Conservation (phyloP, 1,140 invertebrate genomes). For the Planococcus citri region DNA sequence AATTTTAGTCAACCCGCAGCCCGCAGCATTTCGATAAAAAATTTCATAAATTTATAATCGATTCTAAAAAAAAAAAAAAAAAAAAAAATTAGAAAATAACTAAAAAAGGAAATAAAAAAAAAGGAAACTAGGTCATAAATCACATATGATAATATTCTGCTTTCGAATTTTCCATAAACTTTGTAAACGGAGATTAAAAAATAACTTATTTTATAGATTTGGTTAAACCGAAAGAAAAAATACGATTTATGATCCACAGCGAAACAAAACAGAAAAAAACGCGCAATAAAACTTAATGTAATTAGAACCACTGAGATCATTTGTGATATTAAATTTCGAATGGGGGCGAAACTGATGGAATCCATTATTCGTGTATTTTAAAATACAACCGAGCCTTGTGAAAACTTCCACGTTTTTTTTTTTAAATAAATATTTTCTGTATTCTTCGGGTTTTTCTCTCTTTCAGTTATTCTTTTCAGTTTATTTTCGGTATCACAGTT, state of each 20-base stretch:
- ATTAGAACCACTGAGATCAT: constrained; percentile 3
- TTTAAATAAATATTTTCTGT: too few relatives aligned
- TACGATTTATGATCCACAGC: not conserved
- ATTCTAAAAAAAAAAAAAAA: not conserved
- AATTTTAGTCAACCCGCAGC: too few relatives aligned
- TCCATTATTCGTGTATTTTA: not conserved
- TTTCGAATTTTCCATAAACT: not conserved
- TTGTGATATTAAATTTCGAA: not conserved
- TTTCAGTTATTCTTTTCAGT: not conserved
- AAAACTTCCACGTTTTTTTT: not conserved
- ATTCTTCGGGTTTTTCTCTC: not conserved
- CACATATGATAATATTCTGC: not conserved
- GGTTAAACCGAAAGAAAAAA: not conserved
- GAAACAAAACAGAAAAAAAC: too few relatives aligned
- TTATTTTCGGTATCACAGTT: not conserved
- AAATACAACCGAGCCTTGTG: not conserved
- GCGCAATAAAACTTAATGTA: not conserved
- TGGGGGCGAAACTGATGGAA: not conserved
- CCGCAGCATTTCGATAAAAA: not conserved
- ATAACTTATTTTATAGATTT: not conserved
- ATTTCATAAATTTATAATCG: not conserved
- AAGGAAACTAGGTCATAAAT: constrained; percentile 3
- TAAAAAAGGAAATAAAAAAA: not conserved
- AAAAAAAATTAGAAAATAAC: not conserved
- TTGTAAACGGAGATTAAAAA: not conserved